Conservation (phyloP, 2,797 vertebrate species). For the Esox masquinongy region DNA sequence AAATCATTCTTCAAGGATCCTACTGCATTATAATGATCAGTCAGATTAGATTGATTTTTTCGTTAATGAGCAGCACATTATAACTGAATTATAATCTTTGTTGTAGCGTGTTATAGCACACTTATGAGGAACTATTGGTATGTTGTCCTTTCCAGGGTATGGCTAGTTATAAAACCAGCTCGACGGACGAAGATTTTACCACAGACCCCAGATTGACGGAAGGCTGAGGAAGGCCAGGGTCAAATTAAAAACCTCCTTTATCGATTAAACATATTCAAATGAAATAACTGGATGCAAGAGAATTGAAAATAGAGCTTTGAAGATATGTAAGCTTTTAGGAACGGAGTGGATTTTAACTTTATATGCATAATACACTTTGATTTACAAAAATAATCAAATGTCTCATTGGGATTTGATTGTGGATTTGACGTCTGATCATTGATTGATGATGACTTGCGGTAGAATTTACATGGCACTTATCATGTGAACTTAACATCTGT, state of each 20-base stretch:
- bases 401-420: not conserved
- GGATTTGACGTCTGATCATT: not conserved
- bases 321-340: not conserved
- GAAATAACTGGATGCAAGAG: not conserved
- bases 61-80: too few species aligned
- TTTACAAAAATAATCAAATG: not conserved
- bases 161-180: too few species aligned
- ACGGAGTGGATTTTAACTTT: not conserved
- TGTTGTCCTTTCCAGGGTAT: too few species aligned
- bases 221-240: too few species aligned
- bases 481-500: conserved; percentile 71
- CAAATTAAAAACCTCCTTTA: not conserved
- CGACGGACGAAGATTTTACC: too few species aligned
- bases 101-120: too few species aligned
- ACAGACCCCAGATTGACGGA: too few species aligned
- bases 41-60: too few species aligned
- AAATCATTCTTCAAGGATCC: too few species aligned
- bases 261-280: not conserved
- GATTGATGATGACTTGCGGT: not conserved
- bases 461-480: conserved; percentile 35
- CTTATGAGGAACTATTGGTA: too few species aligned
- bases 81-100: too few species aligned
- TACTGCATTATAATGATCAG: too few species aligned
- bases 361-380: not conserved
- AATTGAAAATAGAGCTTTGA: not conserved